Evolutionary conservation across 2,888 invertebrate genomes (phyloP), one percentile per base, ranked within the genome.

Genomic region (Sminthurides aquaticus): DNA sequence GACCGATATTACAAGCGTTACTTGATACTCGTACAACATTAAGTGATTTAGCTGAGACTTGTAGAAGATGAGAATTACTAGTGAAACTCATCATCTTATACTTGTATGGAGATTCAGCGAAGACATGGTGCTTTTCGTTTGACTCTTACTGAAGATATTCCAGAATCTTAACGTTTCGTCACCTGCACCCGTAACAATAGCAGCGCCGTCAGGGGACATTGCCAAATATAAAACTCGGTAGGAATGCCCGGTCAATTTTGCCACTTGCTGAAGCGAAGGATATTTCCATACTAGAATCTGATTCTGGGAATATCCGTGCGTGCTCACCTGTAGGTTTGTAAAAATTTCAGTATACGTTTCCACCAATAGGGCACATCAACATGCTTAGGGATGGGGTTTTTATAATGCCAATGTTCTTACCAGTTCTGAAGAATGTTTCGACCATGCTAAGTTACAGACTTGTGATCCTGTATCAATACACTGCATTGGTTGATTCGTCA

Each of bases 271-370:
- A 70, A 99, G 82, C 67, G 93, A 92, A 0, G 98, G 98, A 80
- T 98, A 99, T 78, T 98, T 97, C 98, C 98, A 99, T 2, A 99
- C 95, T 48, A 98, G 82, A 72, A 99, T 97, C 81, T 98, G 98
- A 80, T 98, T 97, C 81, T 97, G 97, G 24, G 96, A 96, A 79
- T 98, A 98, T 18, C 98, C 98, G 79, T 98, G 98, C 0, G 97
- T 98, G 75, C 94, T 95, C 60, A 84, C 82, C 82, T 82, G 62
- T 15, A 62, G 3, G 2, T 25, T 26, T 3, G 18, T 5, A 43
- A n/a, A 49, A 59, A 48, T 28, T 49, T 54, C 55, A 34, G 20
- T 8, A 52, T 52, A 20, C 52, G 22, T 20, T 15, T 8, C n/a
- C n/a, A n/a, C n/a, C n/a, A n/a, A n/a, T n/a, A n/a, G n/a, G n/a